Conservation (phyloP, 2,113 vertebrate species). For the Camelus bactrianus region DNA sequence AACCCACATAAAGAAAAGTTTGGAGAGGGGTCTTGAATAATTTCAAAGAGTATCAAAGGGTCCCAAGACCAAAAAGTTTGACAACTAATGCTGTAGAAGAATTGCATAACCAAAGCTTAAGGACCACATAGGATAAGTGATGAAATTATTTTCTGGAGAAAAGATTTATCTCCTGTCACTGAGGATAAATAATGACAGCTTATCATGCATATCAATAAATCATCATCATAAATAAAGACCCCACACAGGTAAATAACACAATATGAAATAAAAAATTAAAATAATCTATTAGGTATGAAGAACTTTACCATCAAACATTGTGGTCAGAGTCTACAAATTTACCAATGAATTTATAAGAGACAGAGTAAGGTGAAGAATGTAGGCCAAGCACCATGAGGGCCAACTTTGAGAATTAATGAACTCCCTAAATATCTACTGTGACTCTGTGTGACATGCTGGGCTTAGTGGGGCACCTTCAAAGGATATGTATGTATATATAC, state of each 20-base stretch:
- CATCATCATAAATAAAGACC: neutral
- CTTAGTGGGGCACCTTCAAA: neutral
- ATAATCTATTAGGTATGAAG: neutral
- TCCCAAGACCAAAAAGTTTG: neutral
- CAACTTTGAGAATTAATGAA: neutral
- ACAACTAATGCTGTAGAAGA: neutral
- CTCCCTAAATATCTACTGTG: neutral
- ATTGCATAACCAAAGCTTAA: neutral
- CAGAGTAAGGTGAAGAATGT: constrained; percentile 25
- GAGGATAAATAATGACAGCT: neutral
- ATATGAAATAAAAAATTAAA: constrained; percentile 49
- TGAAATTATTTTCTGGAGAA: neutral
- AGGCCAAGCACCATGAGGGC: neutral
- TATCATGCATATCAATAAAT: neutral
- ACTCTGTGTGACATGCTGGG: neutral
- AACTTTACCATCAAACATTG: neutral
- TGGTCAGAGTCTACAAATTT: neutral
- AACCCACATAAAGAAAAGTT: neutral
- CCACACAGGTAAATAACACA: neutral
- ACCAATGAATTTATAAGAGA: neutral
- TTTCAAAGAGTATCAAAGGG: neutral
- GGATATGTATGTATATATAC: neutral
- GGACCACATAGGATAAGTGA: neutral
- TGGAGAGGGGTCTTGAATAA: neutral
- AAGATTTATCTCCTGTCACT: neutral